A percentile compares a stretch with the other conserved stretches of the same genome.
Evolutionary conservation across 2,797 vertebrate genomes (phyloP).

Genomic region (Psittacula echo): DNA sequence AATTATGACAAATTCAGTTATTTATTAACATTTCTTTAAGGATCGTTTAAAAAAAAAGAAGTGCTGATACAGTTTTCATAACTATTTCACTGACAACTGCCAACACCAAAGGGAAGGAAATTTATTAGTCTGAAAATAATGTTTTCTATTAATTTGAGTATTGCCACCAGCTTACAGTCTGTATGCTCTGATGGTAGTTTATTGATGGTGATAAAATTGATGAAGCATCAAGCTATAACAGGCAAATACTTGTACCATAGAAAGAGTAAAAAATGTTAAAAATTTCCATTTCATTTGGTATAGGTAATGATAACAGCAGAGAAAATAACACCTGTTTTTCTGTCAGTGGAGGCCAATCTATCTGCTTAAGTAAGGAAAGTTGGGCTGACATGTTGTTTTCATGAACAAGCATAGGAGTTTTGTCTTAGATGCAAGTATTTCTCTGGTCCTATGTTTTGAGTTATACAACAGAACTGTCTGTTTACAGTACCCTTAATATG

Average conservation of each 20-base stretch:
- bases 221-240: neutral
- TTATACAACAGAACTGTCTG: neutral
- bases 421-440: neutral
- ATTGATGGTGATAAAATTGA: neutral
- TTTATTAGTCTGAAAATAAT: neutral
- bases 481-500: neutral
- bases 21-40: neutral
- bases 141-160: neutral
- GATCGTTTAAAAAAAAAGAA: neutral
- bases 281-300: neutral
- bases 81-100: neutral
- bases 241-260: neutral
- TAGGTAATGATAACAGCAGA: neutral
- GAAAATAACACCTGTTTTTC: neutral
- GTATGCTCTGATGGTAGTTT: neutral
- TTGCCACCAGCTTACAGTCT: neutral
- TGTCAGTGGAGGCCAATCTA: neutral
- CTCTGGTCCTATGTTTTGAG: neutral
- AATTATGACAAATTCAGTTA: neutral
- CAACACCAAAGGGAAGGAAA: neutral
- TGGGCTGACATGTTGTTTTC: neutral
- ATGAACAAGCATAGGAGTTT: neutral
- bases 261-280: neutral
- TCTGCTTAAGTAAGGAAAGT: neutral
- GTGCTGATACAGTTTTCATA: neutral